Base-by-base conservation (phyloP, 2,797 vertebrate genomes). In the Anguilla obscura region DNA sequence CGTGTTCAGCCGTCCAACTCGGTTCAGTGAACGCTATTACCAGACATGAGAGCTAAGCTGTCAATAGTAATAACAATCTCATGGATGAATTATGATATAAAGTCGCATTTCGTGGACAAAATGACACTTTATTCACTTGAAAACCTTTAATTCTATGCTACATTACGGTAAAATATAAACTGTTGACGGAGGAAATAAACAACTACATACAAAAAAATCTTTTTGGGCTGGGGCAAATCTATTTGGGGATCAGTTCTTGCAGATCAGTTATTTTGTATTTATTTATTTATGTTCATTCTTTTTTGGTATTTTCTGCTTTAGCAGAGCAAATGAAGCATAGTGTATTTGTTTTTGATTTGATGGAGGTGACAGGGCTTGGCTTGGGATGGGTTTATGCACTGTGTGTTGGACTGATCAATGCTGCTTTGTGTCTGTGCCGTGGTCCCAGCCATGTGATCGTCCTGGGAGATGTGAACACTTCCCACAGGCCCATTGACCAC, bases 381-480 rank as follows among this genome's bases (percentile, higher is more conserved):
- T 2, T 56, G 27, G 74, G 36, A n/a, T 50, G 83, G 50, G 40
- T 79, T 71, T n/a, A 21, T 10, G 50, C 48, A 2, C 21, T 45
- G 3, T 71, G 30, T 74, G 7, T n/a, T 69, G 12, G n/a, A 24
- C 14, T 36, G 3, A 85, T 4, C 6, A 6, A 30, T 30, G 6
- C 30, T 83, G 33, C 6, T n/a, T 33, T 82, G 27, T 40, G 16
- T 86, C 27, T 69, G 24, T 74, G 9, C 0, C 63, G 74, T 87
- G n/a, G 30, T 27, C 90, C 69, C 91, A 98, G 98, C 89, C 95
- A 96, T 79, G 97, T 98, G 86, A 96, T 98, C 82, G 93, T 98
- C 91, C 93, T 98, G 91, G 97, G 97, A 66, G 98, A 98, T 85
- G 92, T 98, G 82, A 98, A 98, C 89, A 98, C 96, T n/a, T 97